A percentile compares a stretch with the other conserved stretches of the same genome.
Conservation (phyloP, 2,888 invertebrate genomes). For the Drosophila rellima region DNA sequence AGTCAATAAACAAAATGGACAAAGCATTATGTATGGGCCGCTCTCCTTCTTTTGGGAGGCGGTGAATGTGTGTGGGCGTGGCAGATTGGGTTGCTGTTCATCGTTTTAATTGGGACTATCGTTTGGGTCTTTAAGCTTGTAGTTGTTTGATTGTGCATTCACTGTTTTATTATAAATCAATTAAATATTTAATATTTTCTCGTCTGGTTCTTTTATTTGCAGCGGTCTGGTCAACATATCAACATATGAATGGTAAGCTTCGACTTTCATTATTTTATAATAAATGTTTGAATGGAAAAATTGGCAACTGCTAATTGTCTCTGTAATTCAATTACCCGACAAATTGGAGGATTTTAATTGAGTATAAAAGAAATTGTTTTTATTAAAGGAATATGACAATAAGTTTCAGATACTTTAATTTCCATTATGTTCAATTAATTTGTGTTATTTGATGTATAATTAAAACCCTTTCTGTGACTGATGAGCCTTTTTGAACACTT, state of each 20-base stretch:
- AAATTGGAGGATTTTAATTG: conserved; percentile 12
- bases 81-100: conserved; percentile 7
- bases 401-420: conserved; percentile 4
- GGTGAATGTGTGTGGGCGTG: background rate
- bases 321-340: conserved; percentile 33
- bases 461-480: background rate
- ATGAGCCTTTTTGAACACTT: background rate
- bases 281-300: conserved; percentile 6
- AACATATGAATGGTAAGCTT: conserved; percentile 58
- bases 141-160: conserved; percentile 37
- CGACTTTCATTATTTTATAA: conserved; percentile 30
- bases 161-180: conserved; percentile 24
- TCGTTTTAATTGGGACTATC: conserved; percentile 36
- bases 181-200: conserved; percentile 43
- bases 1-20: conserved; percentile 64
- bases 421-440: conserved; percentile 2
- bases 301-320: conserved; percentile 18
- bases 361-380: conserved; percentile 3
- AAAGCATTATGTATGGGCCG: conserved; percentile 25
- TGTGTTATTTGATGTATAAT: background rate
- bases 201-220: conserved; percentile 34
- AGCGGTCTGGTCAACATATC: conserved; percentile 34
- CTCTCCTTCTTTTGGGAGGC: background rate
- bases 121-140: conserved; percentile 18
- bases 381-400: background rate